Percentiles rank a stretch among this genome's conserved stretches.
These are phyloP conservation scores for Amiota mariae DNA, from an alignment of 2,888 invertebrate species.

Conservation along the genomic window DNA sequence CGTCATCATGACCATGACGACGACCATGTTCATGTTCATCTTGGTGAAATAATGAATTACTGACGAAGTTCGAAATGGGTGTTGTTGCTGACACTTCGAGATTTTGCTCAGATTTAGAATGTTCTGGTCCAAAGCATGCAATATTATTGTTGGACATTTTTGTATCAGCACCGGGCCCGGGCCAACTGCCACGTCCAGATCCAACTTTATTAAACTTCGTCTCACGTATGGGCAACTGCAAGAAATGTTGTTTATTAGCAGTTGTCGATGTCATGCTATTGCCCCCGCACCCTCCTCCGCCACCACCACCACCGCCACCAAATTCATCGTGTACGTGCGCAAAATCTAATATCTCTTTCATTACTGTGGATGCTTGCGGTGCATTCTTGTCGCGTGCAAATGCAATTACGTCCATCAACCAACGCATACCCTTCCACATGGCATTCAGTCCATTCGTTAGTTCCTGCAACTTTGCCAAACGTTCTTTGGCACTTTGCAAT, in stretches of 20 bases:
- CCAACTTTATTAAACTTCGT: conserved; percentile 82
- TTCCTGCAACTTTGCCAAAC: conserved; percentile 86
- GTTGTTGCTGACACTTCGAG: conserved; percentile 65
- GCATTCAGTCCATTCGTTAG: conserved; percentile 89
- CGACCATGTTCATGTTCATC: conserved; percentile 35
- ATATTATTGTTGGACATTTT: conserved; percentile 47
- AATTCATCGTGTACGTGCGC: conserved; percentile 56
- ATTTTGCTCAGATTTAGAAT: conserved; percentile 89
- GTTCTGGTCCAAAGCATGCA: conserved; percentile 75
- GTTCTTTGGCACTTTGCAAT: conserved; percentile 88
- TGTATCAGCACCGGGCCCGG: conserved; percentile 79
- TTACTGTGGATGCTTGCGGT: conserved; percentile 68
- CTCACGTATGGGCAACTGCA: conserved; percentile 76
- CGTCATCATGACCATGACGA: not conserved
- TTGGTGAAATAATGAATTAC: conserved; percentile 3
- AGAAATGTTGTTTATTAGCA: conserved; percentile 63
- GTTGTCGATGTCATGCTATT: not conserved
- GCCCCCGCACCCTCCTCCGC: too few species aligned
- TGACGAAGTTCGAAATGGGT: conserved; percentile 40
- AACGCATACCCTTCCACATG: conserved; percentile 94
- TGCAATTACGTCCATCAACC: conserved; percentile 96
- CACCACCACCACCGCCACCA: not conserved
- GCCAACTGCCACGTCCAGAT: conserved; percentile 89
- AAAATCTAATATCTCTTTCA: conserved; percentile 71
- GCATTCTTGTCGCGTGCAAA: conserved; percentile 88